Percentiles rank a stretch among this genome's conserved stretches.
Evolutionary conservation across 2,113 vertebrate genomes (phyloP).

Genomic region (Baryphthengus martii): DNA sequence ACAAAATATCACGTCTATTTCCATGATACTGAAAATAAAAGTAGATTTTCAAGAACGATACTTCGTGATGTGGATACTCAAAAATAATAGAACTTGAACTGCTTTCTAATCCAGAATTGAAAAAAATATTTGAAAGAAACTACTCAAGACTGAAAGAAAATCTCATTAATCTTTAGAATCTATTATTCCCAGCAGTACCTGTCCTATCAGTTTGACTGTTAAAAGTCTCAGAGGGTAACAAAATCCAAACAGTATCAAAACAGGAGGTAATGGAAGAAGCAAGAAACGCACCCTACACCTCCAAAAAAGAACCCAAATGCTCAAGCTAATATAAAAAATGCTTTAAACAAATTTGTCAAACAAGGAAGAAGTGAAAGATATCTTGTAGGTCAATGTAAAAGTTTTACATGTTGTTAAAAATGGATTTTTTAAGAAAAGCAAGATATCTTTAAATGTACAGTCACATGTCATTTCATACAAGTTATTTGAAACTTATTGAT

Average conservation of each 20-base stretch:
- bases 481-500: conserved; percentile 80
- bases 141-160: conserved; percentile 36
- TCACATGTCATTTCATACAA: conserved; percentile 70
- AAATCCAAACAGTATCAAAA: not conserved
- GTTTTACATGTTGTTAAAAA: conserved; percentile 75
- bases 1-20: conserved; percentile 5
- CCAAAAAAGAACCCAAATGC: conserved; percentile 1
- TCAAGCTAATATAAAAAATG: conserved; percentile 42
- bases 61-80: conserved; percentile 46
- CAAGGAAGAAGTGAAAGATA: conserved; percentile 50
- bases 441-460: conserved; percentile 63
- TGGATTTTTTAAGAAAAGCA: conserved; percentile 64
- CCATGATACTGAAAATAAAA: conserved; percentile 36
- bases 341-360: conserved; percentile 68
- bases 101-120: conserved; percentile 9
- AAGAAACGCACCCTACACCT: not conserved
- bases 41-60: conserved; percentile 38
- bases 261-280: conserved; percentile 12
- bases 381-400: conserved; percentile 41
- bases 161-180: not conserved
- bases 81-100: conserved; percentile 43
- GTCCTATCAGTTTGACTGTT: conserved; percentile 8
- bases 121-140: not conserved
- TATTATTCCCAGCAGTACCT: not conserved
- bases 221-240: not conserved